Evolutionary conservation across 2,797 vertebrate genomes (phyloP).

Genomic region (Sphaeramia orbicularis): DNA sequence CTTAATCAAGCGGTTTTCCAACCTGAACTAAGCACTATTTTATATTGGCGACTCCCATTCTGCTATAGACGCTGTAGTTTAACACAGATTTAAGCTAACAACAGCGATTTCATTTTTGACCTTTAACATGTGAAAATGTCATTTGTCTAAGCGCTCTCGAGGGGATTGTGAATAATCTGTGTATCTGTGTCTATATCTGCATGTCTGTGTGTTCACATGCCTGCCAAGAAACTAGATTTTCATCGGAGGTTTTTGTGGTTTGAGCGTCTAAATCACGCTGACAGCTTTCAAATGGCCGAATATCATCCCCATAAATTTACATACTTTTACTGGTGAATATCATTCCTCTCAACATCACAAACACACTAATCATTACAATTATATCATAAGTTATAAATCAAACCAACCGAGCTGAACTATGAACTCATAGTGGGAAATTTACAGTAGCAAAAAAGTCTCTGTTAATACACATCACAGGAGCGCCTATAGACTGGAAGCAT

Average conservation of each 20-base stretch:
- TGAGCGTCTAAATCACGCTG: slow-evolving; percentile 63
- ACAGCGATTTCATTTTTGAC: slow-evolving; percentile 62
- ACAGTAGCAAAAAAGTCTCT: slow-evolving; percentile 23
- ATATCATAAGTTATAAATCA: slow-evolving; percentile 42
- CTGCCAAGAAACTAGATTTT: slow-evolving; percentile 71
- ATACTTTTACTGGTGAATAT: slow-evolving; percentile 42
- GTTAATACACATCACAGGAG: slow-evolving; percentile 9
- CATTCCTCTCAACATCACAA: slow-evolving; percentile 39
- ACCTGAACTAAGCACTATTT: slow-evolving; percentile 51
- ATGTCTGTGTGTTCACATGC: slow-evolving; percentile 28
- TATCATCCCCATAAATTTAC: slow-evolving; percentile 58
- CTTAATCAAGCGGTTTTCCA: slow-evolving; percentile 40
- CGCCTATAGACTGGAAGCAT: slow-evolving; percentile 6
- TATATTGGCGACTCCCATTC: slow-evolving; percentile 39
- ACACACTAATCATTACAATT: slow-evolving; percentile 26
- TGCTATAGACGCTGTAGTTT: slow-evolving; percentile 8
- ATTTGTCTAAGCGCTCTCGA: slow-evolving; percentile 61
- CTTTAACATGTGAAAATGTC: slow-evolving; percentile 75
- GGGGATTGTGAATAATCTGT: slow-evolving; percentile 67
- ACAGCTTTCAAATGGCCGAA: slow-evolving; percentile 67
- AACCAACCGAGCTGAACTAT: slow-evolving; percentile 7
- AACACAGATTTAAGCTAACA: slow-evolving; percentile 41
- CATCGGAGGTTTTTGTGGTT: slow-evolving; percentile 54
- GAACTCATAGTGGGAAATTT: slow-evolving; percentile 33
- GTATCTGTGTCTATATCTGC: slow-evolving; percentile 30